Percentiles rank a stretch among this genome's conserved stretches.
These are phyloP conservation scores for Kryptolebias marmoratus DNA, from an alignment of 2,113 vertebrate species.

Conservation along the genomic window DNA sequence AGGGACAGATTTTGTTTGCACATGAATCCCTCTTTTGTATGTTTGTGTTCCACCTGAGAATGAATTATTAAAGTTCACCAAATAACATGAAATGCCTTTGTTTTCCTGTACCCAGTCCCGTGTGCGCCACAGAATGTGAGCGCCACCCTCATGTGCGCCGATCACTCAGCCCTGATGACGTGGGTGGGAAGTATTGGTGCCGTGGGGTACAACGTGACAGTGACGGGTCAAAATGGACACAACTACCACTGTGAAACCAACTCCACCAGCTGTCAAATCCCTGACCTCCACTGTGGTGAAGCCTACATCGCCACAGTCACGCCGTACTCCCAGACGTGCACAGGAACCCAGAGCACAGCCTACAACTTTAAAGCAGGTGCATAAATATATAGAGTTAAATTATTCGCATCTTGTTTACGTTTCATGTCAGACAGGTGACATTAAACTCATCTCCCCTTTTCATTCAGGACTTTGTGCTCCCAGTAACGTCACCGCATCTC, in stretches of 20 bases:
- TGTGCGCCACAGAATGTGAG: slow-evolving; percentile 73
- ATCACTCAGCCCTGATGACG: slow-evolving; percentile 56
- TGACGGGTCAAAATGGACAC: slow-evolving; percentile 34
- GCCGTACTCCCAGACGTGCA: slow-evolving; percentile 61
- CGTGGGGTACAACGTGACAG: slow-evolving; percentile 60
- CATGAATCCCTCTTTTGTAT: too few species aligned
- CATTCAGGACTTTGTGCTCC: slow-evolving; percentile 68
- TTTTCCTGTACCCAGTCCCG: slow-evolving; percentile 55
- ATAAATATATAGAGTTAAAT: not conserved
- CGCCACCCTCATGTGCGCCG: slow-evolving; percentile 54
- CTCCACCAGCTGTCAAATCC: slow-evolving; percentile 49
- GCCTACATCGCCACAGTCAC: slow-evolving; percentile 61
- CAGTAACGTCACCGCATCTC: slow-evolving; percentile 29
- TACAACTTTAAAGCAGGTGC: slow-evolving; percentile 64
- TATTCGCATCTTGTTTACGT: not conserved
- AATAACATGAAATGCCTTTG: not conserved
- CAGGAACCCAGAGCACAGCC: slow-evolving; percentile 47
- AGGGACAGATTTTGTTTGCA: too few species aligned
- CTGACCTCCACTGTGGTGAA: slow-evolving; percentile 67
- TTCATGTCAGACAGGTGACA: not conserved
- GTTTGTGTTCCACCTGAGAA: too few species aligned
- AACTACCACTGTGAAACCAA: slow-evolving; percentile 41
- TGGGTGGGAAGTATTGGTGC: slow-evolving; percentile 59
- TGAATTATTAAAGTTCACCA: not conserved
- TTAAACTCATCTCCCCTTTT: slow-evolving; percentile 4